Conservation (phyloP, 2,888 invertebrate genomes). For the Ophraella communa region DNA sequence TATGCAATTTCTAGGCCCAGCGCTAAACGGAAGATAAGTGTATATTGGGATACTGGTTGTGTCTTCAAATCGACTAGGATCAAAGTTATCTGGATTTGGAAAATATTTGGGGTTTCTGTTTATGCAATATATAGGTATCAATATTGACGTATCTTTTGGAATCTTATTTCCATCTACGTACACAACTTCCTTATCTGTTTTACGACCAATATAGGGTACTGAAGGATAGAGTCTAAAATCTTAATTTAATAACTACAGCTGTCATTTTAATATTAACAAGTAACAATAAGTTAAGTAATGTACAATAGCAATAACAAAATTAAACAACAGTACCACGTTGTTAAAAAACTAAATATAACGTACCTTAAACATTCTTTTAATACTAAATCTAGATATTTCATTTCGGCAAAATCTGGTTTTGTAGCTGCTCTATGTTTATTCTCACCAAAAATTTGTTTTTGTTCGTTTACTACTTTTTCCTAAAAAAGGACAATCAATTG, state of each 20-base stretch:
- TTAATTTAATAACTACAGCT: too few relatives aligned
- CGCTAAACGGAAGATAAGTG: conserved; percentile 68
- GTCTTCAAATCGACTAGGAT: conserved; percentile 64
- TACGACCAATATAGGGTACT: conserved; percentile 20
- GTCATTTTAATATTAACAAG: too few relatives aligned
- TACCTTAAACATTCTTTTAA: background rate
- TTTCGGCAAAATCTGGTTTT: background rate
- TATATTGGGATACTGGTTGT: conserved; percentile 57
- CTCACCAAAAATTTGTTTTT: conserved; percentile 35
- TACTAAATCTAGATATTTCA: background rate
- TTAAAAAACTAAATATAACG: background rate
- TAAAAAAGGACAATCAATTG: conserved; percentile 8
- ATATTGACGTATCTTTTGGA: conserved; percentile 57
- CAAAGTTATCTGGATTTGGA: conserved; percentile 63
- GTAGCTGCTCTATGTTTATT: conserved; percentile 26
- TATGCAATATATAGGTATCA: conserved; percentile 58
- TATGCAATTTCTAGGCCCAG: conserved; percentile 70
- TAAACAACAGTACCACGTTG: background rate
- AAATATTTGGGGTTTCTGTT: conserved; percentile 63
- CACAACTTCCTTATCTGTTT: background rate
- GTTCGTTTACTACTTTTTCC: conserved; percentile 31
- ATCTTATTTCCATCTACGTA: conserved; percentile 43
- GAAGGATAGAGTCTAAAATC: conserved; percentile 25
- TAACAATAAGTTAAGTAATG: background rate
- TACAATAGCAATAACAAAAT: background rate